phyloP scores from a whole-genome alignment of 2,113 vertebrate genomes.

The Melanotaenia duboulayi region DNA sequence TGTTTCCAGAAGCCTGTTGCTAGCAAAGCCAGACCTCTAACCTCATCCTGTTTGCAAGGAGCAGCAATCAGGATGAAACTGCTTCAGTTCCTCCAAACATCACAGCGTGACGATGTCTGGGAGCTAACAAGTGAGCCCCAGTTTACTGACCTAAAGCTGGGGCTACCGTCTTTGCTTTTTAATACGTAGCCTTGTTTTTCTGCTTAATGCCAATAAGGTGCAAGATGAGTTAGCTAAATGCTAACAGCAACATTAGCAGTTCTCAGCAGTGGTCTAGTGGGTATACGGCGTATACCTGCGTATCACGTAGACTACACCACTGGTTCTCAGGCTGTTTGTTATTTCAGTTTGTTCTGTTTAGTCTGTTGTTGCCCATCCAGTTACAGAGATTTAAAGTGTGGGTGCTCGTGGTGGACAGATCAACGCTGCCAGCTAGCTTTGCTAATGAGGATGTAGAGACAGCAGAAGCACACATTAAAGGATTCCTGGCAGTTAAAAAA shows the following conservation, averaged over 20 bases:
- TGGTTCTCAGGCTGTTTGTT: too few species aligned
- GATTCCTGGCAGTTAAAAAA: not conserved
- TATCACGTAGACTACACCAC: too few species aligned
- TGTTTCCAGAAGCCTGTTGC: slow-evolving; percentile 54
- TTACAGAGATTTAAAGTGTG: too few species aligned
- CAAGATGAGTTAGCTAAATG: too few species aligned
- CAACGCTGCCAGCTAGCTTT: not conserved
- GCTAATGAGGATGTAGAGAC: not conserved
- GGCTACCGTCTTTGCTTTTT: not conserved
- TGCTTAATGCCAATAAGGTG: not conserved
- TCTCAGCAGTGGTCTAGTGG: too few species aligned
- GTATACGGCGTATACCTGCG: too few species aligned
- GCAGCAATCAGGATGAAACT: slow-evolving; percentile 26
- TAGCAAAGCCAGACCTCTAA: slow-evolving; percentile 32
- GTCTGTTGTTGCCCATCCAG: too few species aligned
- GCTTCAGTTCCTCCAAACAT: slow-evolving; percentile 23
- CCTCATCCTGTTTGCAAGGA: slow-evolving; percentile 26
- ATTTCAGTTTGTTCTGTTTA: too few species aligned
- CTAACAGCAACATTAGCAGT: too few species aligned
- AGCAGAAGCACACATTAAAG: not conserved
- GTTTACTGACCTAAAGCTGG: not conserved
- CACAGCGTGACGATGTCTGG: not conserved
- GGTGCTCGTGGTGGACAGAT: too few species aligned
- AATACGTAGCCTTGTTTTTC: not conserved
- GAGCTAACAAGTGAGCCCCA: slow-evolving; percentile 18